Percentiles rank a stretch among this genome's conserved stretches.
Evolutionary conservation across 1,140 invertebrate species (phyloP).

Genomic region (Cecropterus lyciades): DNA sequence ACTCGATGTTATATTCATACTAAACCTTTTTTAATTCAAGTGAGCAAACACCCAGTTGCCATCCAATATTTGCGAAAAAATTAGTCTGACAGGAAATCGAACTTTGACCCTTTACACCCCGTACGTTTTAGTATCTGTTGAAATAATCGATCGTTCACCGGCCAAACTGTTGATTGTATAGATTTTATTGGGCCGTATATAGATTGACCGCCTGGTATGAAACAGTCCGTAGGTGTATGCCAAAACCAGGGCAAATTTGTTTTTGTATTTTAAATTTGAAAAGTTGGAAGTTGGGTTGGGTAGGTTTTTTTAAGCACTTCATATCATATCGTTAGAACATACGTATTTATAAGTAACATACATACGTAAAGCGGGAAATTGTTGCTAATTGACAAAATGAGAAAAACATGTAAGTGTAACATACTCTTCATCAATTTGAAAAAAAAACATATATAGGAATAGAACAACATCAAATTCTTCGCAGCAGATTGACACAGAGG

Average conservation of each 20-base stretch:
- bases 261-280: conserved; percentile 9
- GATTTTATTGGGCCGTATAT: conserved; percentile 7
- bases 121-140: conserved; percentile 13
- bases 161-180: conserved; percentile 16
- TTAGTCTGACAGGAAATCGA: conserved; percentile 17
- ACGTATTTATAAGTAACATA: no score
- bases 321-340: neutral
- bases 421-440: no score
- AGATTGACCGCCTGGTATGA: neutral
- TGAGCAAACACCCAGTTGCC: neutral
- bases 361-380: no score
- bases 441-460: no score
- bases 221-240: conserved; percentile 6
- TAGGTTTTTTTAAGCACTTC: neutral
- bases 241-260: conserved; percentile 9
- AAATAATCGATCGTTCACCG: conserved; percentile 5
- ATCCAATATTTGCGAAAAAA: conserved; percentile 9
- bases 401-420: no score
- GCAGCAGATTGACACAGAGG: no score
- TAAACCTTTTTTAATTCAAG: neutral
- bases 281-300: neutral
- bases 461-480: no score
- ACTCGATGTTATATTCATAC: neutral
- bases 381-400: no score
- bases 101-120: conserved; percentile 9